Evolutionary conservation across 2,888 invertebrate genomes (phyloP).

Genomic region (Notocelia uddmanniana): DNA sequence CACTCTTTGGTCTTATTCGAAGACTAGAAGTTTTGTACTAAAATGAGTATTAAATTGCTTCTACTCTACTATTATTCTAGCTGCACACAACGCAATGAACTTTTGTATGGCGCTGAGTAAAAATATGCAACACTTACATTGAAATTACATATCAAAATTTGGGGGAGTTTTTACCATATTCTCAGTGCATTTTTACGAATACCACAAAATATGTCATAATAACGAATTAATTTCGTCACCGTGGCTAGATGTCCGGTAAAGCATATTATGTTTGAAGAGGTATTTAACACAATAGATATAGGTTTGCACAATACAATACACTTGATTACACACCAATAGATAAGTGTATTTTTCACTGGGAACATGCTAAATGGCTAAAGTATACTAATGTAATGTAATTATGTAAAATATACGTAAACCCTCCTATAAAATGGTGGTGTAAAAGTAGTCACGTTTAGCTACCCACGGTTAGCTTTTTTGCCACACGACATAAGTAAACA

Average conservation of each 20-base stretch:
- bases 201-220: background rate
- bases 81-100: constrained; percentile 2
- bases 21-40: constrained; percentile 47
- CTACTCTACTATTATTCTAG: constrained; percentile 24
- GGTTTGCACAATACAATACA: background rate
- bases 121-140: constrained; percentile 4
- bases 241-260: too few relatives aligned
- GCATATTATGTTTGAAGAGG: background rate
- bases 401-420: constrained; percentile 8
- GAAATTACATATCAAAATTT: background rate
- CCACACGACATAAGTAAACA: constrained; percentile 9
- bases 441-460: constrained; percentile 8
- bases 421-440: constrained; percentile 14
- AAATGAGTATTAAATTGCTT: constrained; percentile 32
- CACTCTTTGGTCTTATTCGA: constrained; percentile 42
- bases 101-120: constrained; percentile 10
- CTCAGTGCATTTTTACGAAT: background rate
- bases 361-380: background rate
- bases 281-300: background rate
- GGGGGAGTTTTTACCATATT: constrained; percentile 6
- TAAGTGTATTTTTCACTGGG: background rate
- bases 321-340: background rate
- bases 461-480: constrained; percentile 5
- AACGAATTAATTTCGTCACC: too few relatives aligned
- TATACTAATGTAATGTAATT: background rate